Conservation (phyloP, 2,888 invertebrate genomes). For the Melikaiella ostensackeni region DNA sequence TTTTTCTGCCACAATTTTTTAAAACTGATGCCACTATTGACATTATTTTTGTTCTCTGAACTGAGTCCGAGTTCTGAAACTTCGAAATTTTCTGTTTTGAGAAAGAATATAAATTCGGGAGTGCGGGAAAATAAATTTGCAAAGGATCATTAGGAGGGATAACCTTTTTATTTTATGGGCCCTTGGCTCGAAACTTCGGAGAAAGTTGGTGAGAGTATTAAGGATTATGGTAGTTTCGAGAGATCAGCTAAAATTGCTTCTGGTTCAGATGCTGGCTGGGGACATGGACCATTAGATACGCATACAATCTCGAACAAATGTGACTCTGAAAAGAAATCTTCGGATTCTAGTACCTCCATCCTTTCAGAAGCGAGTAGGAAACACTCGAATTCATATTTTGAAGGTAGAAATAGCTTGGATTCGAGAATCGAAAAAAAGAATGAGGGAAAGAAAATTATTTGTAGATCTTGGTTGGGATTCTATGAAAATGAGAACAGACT, state of each 20-base stretch:
- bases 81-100: neutral
- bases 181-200: neutral
- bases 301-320: slow-evolving; percentile 11
- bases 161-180: neutral
- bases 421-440: no score
- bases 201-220: slow-evolving; percentile 32
- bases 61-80: no score
- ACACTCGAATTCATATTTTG: neutral
- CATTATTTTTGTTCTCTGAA: no score
- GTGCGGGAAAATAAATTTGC: neutral
- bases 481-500: no score
- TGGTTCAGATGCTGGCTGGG: slow-evolving; percentile 30
- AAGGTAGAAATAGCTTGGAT: no score
- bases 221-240: slow-evolving; percentile 19
- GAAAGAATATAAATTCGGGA: neutral
- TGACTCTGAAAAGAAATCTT: neutral
- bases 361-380: neutral
- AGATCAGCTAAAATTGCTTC: slow-evolving; percentile 32
- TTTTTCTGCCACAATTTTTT: no score
- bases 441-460: no score
- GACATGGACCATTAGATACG: slow-evolving; percentile 30
- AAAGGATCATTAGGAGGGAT: neutral
- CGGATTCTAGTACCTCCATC: neutral
- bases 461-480: no score
- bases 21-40: no score